Evolutionary conservation across 2,888 invertebrate genomes (phyloP), one percentile per base, ranked within the genome.

Genomic region (Latrodectus elegans): DNA sequence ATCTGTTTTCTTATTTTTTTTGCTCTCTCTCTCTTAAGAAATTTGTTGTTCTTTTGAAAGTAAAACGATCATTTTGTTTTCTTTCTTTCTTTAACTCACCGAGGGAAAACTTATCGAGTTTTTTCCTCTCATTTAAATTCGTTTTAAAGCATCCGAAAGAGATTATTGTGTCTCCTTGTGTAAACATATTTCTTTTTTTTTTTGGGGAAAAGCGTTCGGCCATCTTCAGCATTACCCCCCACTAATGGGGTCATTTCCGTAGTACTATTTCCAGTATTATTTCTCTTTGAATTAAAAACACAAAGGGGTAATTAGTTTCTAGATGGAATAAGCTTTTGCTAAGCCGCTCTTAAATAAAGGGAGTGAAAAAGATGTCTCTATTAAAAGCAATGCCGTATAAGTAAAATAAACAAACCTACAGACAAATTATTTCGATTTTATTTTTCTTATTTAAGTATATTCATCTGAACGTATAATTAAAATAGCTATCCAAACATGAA

Each of bases 61-160:
- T 74, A 75, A 82, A 74, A 67, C 67, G 82, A 82, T 75, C 82
- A 70, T 75, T 82, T 82, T 82, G 75, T 82, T 82, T 81, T 81
- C 73, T 22, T 74, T 53, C 9, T 12, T 71, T n/a, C 26, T 72
- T 78, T 82, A 22, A 75, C 15, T 68, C 22, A 60, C 65, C 38
- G 55, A 70, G 60, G 17, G 82, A 75, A 82, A 82, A 65, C 74
- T 82, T 82, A 75, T 82, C 71, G 79, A 79, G 60, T 71, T 71
- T 79, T 70, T 79, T 53, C 67, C 74, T 26, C 74, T 60, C 12
- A 65, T 76, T 76, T 71, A 71, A 79, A 79, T 77, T 70, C 79
- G 71, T 60, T 71, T 81, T 73, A 67, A 81, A 38, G 73, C 55
- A 65, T 82, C 68, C 17, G 71, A 83, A 83, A 71, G 17, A 68